These are phyloP conservation scores for Orius insidiosus DNA, from an alignment of 1,140 invertebrate genomes.

Conservation along the genomic window DNA sequence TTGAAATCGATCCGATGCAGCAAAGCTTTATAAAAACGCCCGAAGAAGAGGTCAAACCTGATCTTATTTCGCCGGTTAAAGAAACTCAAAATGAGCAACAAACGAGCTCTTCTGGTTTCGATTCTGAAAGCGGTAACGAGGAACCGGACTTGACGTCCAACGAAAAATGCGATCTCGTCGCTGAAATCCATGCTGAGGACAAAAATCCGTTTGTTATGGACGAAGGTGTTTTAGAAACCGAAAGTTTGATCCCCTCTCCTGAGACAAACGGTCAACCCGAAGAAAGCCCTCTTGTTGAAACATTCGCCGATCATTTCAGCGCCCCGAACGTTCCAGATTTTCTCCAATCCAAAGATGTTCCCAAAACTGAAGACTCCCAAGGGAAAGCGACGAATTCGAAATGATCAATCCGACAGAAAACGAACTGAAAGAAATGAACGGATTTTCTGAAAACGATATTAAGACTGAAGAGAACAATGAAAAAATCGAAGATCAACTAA, in stretches of 20 bases:
- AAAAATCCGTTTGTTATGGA: background rate
- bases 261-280: background rate
- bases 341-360: too few relatives aligned
- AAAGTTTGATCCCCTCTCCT: background rate
- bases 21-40: background rate
- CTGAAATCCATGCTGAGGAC: background rate
- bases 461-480: background rate
- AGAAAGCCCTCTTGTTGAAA: background rate
- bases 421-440: background rate
- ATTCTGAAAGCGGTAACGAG: conserved; percentile 12
- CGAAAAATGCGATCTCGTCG: conserved; percentile 6
- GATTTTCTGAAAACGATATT: background rate
- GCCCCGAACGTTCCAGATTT: background rate
- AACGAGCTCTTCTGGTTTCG: conserved; percentile 14
- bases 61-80: conserved; percentile 9
- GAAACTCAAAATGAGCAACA: too few relatives aligned
- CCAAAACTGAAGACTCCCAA: too few relatives aligned
- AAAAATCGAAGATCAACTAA: background rate
- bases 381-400: too few relatives aligned
- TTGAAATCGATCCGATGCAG: background rate
- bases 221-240: conserved; percentile 6
- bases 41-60: conserved; percentile 7
- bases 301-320: background rate
- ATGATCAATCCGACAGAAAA: background rate
- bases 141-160: background rate